phyloP scores from a whole-genome alignment of 2,797 vertebrate species.

The Tapera naevia region DNA sequence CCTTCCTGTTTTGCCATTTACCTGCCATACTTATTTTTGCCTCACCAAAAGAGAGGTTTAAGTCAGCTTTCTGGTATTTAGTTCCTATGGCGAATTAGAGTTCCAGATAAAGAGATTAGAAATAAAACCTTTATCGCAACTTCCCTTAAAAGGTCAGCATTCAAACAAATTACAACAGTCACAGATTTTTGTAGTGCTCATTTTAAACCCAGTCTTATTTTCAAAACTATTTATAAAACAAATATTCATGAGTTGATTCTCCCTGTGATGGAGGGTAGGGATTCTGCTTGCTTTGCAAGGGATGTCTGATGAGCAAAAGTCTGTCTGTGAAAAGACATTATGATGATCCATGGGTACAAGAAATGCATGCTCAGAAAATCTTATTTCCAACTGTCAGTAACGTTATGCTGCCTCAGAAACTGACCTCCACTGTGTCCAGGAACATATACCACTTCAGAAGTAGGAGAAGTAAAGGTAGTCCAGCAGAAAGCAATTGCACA shows the following conservation, averaged over 20 bases:
- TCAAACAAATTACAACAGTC: not conserved
- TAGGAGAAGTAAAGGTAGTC: not conserved
- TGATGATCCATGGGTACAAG: not conserved
- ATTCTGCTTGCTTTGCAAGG: constrained; percentile 6
- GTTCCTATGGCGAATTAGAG: not conserved
- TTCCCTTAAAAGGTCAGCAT: not conserved
- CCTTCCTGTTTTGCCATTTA: not conserved
- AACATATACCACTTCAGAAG: not conserved
- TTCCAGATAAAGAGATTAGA: not conserved
- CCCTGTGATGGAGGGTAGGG: not conserved
- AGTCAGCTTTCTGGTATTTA: not conserved
- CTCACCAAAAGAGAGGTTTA: not conserved
- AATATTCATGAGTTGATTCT: not conserved
- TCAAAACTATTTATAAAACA: not conserved
- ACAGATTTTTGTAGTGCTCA: not conserved
- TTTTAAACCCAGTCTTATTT: not conserved
- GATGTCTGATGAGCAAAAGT: not conserved
- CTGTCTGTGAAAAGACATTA: not conserved
- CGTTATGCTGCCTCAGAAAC: not conserved
- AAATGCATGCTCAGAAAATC: not conserved
- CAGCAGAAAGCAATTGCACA: not conserved
- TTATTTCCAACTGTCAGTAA: not conserved
- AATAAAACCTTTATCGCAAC: not conserved
- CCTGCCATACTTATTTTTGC: not conserved
- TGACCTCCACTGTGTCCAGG: not conserved